Percentiles rank a stretch among this genome's conserved stretches.
phyloP scores from a whole-genome alignment of 2,888 invertebrate species.

The Drosophila multiciliata region DNA sequence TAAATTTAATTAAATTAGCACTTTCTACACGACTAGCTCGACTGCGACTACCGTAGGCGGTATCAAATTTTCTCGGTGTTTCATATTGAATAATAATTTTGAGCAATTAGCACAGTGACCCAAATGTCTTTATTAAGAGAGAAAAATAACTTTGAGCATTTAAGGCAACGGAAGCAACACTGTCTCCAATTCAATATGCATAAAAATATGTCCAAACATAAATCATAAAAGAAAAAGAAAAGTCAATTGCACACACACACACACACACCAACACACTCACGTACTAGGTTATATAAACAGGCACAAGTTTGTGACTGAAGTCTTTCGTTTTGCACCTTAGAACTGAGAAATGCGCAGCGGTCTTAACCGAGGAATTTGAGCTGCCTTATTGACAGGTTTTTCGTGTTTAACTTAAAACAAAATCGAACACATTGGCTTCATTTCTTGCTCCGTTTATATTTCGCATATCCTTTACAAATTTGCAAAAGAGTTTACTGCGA shows the following conservation, averaged over 20 bases:
- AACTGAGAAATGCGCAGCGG: conserved; percentile 31
- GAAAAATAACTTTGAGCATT: background rate
- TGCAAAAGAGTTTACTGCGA: background rate
- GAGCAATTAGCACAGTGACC: conserved; percentile 73
- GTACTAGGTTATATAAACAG: conserved; percentile 17
- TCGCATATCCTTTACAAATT: conserved; percentile 22
- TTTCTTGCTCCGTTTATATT: conserved; percentile 9
- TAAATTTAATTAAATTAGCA: conserved; percentile 74
- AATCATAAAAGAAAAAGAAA: conserved; percentile 6
- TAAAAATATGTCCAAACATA: conserved; percentile 2
- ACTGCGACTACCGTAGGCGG: conserved; percentile 5
- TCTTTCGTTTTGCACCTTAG: conserved; percentile 53
- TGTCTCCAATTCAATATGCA: conserved; percentile 7
- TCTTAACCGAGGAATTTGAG: conserved; percentile 11
- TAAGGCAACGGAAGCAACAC: conserved; percentile 16
- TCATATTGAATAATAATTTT: conserved; percentile 78
- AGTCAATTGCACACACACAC: background rate
- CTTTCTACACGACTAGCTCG: conserved; percentile 64
- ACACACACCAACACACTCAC: conserved; percentile 1
- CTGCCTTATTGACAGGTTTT: conserved; percentile 46
- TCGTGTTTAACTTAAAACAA: conserved; percentile 40
- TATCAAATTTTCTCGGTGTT: conserved; percentile 16
- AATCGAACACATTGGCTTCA: conserved; percentile 28
- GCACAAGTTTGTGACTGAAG: conserved; percentile 61
- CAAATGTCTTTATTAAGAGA: conserved; percentile 57